Conservation (phyloP, 2,113 vertebrate genomes). For the Lasiurus cinereus region DNA sequence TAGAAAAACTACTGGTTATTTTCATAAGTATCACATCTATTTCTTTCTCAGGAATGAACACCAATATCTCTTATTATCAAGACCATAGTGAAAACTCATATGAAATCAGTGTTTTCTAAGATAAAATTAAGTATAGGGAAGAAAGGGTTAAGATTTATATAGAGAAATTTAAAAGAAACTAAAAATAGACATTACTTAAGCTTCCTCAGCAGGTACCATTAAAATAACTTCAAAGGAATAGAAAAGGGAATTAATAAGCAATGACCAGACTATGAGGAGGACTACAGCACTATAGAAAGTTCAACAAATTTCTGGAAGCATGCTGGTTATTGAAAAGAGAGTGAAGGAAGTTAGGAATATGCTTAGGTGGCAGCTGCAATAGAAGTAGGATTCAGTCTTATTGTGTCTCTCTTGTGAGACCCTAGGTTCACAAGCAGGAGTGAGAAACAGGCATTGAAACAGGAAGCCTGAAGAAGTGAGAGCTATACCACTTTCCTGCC, state of each 20-base stretch:
- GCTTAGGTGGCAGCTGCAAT: neutral
- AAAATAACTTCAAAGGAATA: conserved; percentile 25
- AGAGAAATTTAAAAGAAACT: conserved; percentile 57
- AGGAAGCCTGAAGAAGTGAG: neutral
- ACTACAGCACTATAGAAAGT: neutral
- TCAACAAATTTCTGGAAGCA: conserved; percentile 28
- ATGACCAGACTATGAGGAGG: neutral
- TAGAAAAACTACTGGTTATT: neutral
- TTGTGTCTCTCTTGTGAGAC: neutral
- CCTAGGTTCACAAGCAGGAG: neutral
- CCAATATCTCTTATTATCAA: conserved; percentile 20
- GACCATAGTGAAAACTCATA: neutral
- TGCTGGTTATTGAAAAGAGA: neutral
- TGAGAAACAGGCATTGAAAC: neutral
- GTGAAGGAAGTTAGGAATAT: neutral
- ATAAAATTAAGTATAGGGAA: conserved; percentile 4
- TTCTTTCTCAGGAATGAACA: conserved; percentile 36
- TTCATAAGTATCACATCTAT: neutral
- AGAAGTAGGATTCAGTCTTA: neutral
- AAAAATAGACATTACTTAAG: conserved; percentile 27
- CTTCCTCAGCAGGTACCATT: neutral
- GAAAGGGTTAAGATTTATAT: neutral
- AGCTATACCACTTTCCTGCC: neutral
- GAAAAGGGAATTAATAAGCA: neutral
- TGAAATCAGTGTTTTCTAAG: conserved; percentile 29